Base-by-base conservation (phyloP, 1,140 invertebrate species). In the Halotydeus destructor region DNA sequence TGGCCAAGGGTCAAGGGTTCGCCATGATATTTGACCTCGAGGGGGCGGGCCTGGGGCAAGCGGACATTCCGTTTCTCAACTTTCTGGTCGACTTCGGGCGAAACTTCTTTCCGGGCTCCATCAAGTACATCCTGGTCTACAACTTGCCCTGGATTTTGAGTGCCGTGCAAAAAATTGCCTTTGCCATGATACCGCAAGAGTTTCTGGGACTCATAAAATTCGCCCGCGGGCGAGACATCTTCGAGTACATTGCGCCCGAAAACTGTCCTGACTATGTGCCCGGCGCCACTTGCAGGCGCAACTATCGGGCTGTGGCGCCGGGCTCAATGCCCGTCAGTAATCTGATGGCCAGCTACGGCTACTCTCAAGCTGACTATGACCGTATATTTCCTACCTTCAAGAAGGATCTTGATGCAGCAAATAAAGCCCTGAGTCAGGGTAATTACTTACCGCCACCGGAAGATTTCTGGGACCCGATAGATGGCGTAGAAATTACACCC, bases 251-350 rank as follows among this genome's bases (percentile, higher is more conserved):
- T 37, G 51, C 42, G n/a, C 5, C 11, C 25, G 31, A 49, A 36
- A 34, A 27, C 5, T 22, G 47, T 2, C 50, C 43, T 16, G 32
- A 52, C n/a, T 51, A 44, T 42, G 14, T 51, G 30, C 22, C 27
- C 5, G 46, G 46, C 18, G 49, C 46, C 4, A 30, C 36, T 19
- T 28, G 40, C 38, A n/a, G n/a, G n/a, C 43, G 38, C 19, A 38
- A 47, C 21, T 49, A 48, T 31, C 25, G 34, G 31, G 16, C 11
- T 11, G 40, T 37, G 11, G 44, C 47, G 8, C 28, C 25, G 23
- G 40, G 41, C 18, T 40, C 26, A 5, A 32, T 9, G 14, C 25
- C 39, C 19, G 8, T 49, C 23, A 21, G 12, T 31, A 21, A 44
- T 11, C 12, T 44, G 26, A 19, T 27, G 5, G 18, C 16, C 12